Evolutionary conservation across 2,888 invertebrate genomes (phyloP).

Genomic region (Drosophila pseudotalamancana): DNA sequence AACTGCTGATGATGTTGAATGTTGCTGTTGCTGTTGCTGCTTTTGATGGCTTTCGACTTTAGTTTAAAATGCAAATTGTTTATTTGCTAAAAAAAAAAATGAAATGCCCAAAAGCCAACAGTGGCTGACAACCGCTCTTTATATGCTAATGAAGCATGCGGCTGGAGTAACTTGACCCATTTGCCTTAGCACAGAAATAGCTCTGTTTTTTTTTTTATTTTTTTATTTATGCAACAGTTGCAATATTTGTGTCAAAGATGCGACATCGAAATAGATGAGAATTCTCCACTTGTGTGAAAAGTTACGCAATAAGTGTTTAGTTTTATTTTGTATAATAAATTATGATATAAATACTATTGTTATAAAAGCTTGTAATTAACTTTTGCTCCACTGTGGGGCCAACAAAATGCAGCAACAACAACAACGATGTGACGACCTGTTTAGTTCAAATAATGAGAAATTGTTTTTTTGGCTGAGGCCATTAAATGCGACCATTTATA

Average conservation of each 20-base stretch:
- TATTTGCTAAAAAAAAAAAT: slow-evolving; percentile 55
- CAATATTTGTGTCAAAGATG: background rate
- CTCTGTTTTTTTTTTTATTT: too few species aligned
- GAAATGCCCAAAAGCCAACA: slow-evolving; percentile 23
- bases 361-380: too few species aligned
- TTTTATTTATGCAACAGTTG: background rate
- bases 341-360: too few species aligned
- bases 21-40: slow-evolving; percentile 19
- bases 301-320: background rate
- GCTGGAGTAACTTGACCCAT: slow-evolving; percentile 29
- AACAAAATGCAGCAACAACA: slow-evolving; percentile 18
- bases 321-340: background rate
- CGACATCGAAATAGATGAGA: background rate
- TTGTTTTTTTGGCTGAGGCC: slow-evolving; percentile 50
- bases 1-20: slow-evolving; percentile 43
- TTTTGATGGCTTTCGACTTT: slow-evolving; percentile 30
- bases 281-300: background rate
- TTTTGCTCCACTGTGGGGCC: slow-evolving; percentile 51
- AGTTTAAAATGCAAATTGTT: slow-evolving; percentile 75
- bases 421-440: slow-evolving; percentile 68
- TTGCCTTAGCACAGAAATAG: background rate
- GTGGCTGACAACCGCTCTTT: slow-evolving; percentile 21
- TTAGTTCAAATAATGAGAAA: slow-evolving; percentile 78
- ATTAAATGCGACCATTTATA: slow-evolving; percentile 70
- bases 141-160: slow-evolving; percentile 28